These are phyloP conservation scores for Abramis brama DNA, from an alignment of 2,113 vertebrate species.

Conservation along the genomic window DNA sequence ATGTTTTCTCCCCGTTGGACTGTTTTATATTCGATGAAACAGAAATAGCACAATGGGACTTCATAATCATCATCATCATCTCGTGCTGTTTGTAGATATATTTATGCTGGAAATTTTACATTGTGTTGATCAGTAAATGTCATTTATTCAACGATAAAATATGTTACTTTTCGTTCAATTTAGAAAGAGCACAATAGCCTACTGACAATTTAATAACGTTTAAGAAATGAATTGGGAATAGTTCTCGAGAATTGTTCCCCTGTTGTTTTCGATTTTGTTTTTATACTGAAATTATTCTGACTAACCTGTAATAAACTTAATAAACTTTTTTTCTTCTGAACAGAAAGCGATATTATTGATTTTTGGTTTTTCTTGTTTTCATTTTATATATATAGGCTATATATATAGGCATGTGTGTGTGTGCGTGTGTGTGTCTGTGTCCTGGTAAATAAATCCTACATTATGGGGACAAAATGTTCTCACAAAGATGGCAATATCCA, in stretches of 20 bases:
- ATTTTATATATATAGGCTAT: too few relatives aligned
- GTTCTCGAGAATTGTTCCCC: not conserved
- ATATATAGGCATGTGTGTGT: too few relatives aligned
- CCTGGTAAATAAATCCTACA: too few relatives aligned
- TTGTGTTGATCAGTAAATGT: not conserved
- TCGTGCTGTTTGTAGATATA: conserved; percentile 1
- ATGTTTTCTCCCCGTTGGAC: not conserved
- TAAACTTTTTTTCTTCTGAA: not conserved
- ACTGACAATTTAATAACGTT: not conserved
- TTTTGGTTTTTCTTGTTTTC: accelerated
- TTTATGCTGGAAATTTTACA: not conserved
- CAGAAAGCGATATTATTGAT: not conserved
- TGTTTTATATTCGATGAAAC: not conserved
- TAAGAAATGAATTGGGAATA: not conserved
- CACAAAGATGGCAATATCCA: too few relatives aligned
- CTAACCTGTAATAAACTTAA: conserved; percentile 23
- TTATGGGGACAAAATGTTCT: too few relatives aligned
- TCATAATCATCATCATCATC: not conserved
- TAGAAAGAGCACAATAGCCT: not conserved
- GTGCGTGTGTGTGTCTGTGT: too few relatives aligned
- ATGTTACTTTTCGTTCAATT: not conserved
- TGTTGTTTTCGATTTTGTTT: not conserved
- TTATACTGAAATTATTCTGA: not conserved
- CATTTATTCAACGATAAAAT: not conserved
- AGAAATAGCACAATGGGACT: not conserved